Conservation (phyloP, 2,113 vertebrate species). For the Nycticryphes semicollaris region DNA sequence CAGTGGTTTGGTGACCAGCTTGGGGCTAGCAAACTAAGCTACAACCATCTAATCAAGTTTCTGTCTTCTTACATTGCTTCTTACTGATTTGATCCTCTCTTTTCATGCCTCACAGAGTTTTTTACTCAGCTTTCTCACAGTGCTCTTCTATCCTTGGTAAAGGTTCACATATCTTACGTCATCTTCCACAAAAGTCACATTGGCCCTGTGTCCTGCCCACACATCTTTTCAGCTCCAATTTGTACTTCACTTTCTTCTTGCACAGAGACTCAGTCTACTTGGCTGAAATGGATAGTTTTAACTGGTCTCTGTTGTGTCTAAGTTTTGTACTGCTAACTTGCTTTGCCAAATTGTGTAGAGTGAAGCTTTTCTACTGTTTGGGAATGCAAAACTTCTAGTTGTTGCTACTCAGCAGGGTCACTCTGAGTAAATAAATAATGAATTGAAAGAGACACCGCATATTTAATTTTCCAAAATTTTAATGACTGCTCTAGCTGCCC, state of each 20-base stretch:
- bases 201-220: background rate
- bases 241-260: background rate
- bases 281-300: background rate
- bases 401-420: background rate
- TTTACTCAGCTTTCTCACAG: background rate
- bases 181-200: background rate
- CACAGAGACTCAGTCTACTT: background rate
- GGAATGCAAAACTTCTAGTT: background rate
- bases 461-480: background rate
- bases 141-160: background rate
- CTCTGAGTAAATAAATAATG: background rate
- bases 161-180: background rate
- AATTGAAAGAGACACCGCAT: background rate
- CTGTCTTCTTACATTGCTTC: background rate
- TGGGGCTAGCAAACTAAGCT: background rate
- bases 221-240: background rate
- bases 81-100: background rate
- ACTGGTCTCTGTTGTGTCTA: background rate
- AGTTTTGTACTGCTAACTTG: background rate
- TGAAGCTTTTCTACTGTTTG: background rate
- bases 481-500: background rate
- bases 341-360: background rate
- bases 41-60: background rate
- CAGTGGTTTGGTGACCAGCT: background rate
- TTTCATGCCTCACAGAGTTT: background rate